These are phyloP conservation scores for Tapera naevia DNA, from an alignment of 2,797 vertebrate genomes.

Conservation along the genomic window DNA sequence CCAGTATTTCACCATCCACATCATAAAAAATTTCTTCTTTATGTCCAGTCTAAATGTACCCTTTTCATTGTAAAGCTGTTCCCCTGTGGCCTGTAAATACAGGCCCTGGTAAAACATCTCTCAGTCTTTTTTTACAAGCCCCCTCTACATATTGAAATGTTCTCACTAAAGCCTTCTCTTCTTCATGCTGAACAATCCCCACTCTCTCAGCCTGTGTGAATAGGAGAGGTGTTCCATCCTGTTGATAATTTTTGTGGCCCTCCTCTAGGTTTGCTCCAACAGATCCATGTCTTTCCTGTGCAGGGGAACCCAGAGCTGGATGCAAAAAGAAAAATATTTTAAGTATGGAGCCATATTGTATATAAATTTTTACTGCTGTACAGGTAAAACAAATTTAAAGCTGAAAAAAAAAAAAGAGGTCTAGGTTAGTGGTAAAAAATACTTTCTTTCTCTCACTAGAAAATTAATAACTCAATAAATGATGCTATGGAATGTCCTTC, in stretches of 20 bases:
- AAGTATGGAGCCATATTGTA: no score
- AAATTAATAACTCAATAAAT: neutral
- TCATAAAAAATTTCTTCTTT: neutral
- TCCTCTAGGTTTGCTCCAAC: neutral
- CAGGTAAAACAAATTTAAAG: neutral
- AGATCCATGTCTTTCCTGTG: neutral
- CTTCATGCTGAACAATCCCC: neutral
- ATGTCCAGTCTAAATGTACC: neutral
- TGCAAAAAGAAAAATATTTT: neutral
- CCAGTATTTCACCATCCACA: neutral
- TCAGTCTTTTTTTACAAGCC: neutral
- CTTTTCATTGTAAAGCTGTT: neutral
- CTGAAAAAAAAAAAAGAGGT: neutral
- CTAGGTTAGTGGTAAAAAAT: neutral
- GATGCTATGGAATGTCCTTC: neutral
- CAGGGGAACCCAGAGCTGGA: neutral
- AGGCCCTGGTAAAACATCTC: accelerated
- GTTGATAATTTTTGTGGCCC: neutral
- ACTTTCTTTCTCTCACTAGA: neutral
- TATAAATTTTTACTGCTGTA: neutral
- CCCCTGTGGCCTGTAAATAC: neutral
- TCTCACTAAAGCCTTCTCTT: neutral
- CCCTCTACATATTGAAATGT: neutral
- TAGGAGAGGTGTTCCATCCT: neutral
- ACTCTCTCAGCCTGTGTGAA: neutral